Conservation (phyloP, 2,888 invertebrate species). For the Cheilosia impressa region DNA sequence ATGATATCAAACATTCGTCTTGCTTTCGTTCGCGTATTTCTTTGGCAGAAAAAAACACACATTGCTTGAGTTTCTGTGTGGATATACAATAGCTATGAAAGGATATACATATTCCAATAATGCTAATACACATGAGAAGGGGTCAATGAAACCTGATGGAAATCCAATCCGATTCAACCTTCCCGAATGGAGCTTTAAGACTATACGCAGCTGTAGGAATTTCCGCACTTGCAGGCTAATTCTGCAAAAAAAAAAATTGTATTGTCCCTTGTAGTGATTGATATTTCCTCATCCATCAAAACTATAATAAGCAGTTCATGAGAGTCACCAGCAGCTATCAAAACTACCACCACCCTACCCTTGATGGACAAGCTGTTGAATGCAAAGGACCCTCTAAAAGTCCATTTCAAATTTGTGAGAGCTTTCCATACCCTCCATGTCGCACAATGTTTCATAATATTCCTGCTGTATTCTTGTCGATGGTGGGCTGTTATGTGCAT, state of each 20-base stretch:
- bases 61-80: constrained; percentile 34
- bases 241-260: constrained; percentile 22
- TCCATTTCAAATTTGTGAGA: constrained; percentile 51
- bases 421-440: constrained; percentile 3
- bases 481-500: not conserved
- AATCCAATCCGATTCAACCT: not conserved
- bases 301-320: constrained; percentile 52
- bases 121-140: constrained; percentile 15
- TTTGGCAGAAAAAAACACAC: constrained; percentile 12
- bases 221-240: constrained; percentile 35
- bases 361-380: constrained; percentile 71
- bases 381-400: constrained; percentile 43
- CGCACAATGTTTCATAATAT: constrained; percentile 44
- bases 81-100: constrained; percentile 12
- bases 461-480: constrained; percentile 10
- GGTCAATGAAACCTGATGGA: constrained; percentile 32
- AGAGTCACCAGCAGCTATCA: constrained; percentile 23
- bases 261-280: constrained; percentile 19
- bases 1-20: constrained; percentile 4
- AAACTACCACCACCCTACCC: constrained; percentile 27
- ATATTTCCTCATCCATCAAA: constrained; percentile 6
- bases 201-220: constrained; percentile 19
- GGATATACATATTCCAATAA: constrained; percentile 1
- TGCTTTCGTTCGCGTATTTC: constrained; percentile 43
- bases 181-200: constrained; percentile 10